These are phyloP conservation scores for Nothobranchius furzeri DNA, from an alignment of 2,113 vertebrate species.

Conservation along the genomic window DNA sequence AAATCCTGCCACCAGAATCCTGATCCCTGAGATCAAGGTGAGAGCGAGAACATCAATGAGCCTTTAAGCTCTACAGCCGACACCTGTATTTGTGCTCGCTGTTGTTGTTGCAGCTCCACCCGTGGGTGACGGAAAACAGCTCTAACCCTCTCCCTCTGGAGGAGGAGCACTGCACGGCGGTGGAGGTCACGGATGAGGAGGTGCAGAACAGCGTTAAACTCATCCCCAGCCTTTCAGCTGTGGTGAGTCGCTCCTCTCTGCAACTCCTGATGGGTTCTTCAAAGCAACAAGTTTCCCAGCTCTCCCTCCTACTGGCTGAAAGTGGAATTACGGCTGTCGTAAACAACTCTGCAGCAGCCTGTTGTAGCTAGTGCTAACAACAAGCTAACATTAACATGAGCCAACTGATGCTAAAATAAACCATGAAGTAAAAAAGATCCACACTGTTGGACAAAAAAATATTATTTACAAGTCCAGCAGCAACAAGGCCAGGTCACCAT, in stretches of 20 bases:
- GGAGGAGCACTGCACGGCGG: slow-evolving; percentile 89
- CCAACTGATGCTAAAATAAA: too few relatives aligned
- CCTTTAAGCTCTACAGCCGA: neutral
- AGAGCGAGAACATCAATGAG: neutral
- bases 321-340: too few relatives aligned
- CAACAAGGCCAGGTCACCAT: too few relatives aligned
- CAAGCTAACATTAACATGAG: too few relatives aligned
- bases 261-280: too few relatives aligned
- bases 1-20: slow-evolving; percentile 88
- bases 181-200: slow-evolving; percentile 96
- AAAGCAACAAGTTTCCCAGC: too few relatives aligned
- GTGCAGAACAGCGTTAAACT: slow-evolving; percentile 92
- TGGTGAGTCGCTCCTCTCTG: slow-evolving; percentile 79
- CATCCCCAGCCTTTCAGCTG: slow-evolving; percentile 90
- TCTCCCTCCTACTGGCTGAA: too few relatives aligned
- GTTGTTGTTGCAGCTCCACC: slow-evolving; percentile 78
- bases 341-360: too few relatives aligned
- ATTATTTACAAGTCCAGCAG: too few relatives aligned
- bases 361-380: too few relatives aligned
- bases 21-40: slow-evolving; percentile 89
- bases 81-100: neutral
- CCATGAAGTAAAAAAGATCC: too few relatives aligned
- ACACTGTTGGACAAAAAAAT: too few relatives aligned
- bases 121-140: slow-evolving; percentile 86
- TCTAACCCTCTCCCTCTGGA: slow-evolving; percentile 86